phyloP scores from a whole-genome alignment of 2,888 invertebrate genomes.

The Orthonevra nobilis region DNA sequence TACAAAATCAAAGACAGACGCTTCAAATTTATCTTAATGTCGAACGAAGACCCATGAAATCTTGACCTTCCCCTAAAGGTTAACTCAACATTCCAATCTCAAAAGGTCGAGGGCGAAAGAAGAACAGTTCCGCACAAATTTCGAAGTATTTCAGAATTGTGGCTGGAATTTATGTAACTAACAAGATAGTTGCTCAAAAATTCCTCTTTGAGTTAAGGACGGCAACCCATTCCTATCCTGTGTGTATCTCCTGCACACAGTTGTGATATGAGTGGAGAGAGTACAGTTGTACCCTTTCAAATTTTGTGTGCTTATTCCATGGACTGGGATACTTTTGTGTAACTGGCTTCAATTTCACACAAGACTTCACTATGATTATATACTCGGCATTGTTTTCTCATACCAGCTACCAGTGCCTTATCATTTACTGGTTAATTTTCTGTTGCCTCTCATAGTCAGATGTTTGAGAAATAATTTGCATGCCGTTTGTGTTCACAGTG shows the following conservation, averaged over 20 bases:
- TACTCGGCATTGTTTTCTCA: neutral
- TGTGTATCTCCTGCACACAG: too few species aligned
- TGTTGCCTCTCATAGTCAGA: neutral
- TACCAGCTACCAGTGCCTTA: neutral
- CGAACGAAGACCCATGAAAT: too few species aligned
- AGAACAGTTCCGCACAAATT: too few species aligned
- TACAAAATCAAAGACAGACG: too few species aligned
- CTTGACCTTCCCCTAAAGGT: too few species aligned
- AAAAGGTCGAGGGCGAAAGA: too few species aligned
- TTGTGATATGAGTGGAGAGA: neutral
- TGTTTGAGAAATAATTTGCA: slow-evolving; percentile 5
- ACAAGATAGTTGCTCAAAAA: neutral
- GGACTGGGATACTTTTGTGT: neutral
- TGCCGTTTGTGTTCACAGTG: neutral
- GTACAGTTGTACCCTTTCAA: neutral
- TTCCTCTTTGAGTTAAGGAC: neutral
- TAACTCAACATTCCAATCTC: too few species aligned
- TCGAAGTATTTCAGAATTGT: too few species aligned
- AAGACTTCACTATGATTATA: neutral
- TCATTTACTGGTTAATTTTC: neutral
- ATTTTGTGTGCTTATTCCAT: too few species aligned
- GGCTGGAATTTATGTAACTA: too few species aligned
- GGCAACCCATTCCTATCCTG: too few species aligned
- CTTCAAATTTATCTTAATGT: too few species aligned
- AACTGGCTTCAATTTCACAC: neutral